Percentiles rank a stretch among this genome's conserved stretches.
These are phyloP conservation scores for Oophaga pumilio DNA, from an alignment of 2,113 vertebrate genomes.

Conservation along the genomic window DNA sequence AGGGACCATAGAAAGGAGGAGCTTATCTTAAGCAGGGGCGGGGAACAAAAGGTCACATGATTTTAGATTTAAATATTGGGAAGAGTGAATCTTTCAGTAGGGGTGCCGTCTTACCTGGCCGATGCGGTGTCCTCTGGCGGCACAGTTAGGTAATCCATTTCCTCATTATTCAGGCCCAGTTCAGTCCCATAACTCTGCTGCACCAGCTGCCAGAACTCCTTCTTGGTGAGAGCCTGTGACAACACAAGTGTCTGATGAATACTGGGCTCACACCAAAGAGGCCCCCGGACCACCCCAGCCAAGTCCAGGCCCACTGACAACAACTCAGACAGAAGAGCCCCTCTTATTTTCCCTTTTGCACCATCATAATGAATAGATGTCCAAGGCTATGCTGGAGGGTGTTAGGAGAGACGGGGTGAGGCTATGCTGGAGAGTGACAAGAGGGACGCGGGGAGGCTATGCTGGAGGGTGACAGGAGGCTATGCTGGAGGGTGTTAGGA, in stretches of 20 bases:
- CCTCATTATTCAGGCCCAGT: slow-evolving; percentile 87
- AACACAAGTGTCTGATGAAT: neutral
- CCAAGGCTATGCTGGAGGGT: neutral
- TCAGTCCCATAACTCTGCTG: slow-evolving; percentile 92
- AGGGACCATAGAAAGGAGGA: neutral
- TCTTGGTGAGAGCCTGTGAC: slow-evolving; percentile 77
- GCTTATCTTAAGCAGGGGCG: neutral
- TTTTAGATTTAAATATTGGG: neutral
- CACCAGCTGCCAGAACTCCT: slow-evolving; percentile 87
- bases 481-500: neutral
- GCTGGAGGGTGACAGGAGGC: neutral
- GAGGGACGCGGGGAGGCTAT: too few relatives aligned
- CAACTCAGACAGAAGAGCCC: too few relatives aligned
- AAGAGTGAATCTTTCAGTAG: too few relatives aligned
- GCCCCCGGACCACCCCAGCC: neutral
- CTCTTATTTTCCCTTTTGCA: too few relatives aligned
- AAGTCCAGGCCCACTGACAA: neutral
- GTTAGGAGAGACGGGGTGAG: too few relatives aligned
- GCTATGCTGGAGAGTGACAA: too few relatives aligned
- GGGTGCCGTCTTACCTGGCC: slow-evolving; percentile 73
- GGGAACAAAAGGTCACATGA: neutral
- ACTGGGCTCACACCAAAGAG: neutral
- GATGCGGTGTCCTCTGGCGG: slow-evolving; percentile 75
- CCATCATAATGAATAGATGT: too few relatives aligned
- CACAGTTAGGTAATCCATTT: slow-evolving; percentile 85